Conservation (phyloP, 2,113 vertebrate species). For the Sylvia atricapilla region DNA sequence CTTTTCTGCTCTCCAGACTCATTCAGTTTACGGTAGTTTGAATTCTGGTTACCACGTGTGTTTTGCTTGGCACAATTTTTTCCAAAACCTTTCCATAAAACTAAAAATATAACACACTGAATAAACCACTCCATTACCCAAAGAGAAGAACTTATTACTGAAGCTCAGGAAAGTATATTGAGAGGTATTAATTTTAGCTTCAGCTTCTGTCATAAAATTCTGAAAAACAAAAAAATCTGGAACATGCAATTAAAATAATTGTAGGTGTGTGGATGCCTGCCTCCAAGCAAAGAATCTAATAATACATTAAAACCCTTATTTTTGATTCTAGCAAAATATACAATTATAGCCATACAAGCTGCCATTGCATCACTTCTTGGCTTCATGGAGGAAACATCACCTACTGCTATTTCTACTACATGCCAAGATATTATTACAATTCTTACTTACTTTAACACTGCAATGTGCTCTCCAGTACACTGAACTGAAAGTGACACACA, state of each 20-base stretch:
- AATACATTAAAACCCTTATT: slow-evolving; percentile 85
- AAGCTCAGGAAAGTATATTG: slow-evolving; percentile 21
- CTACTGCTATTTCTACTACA: slow-evolving; percentile 54
- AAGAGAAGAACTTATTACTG: slow-evolving; percentile 40
- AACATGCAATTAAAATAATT: slow-evolving; percentile 86
- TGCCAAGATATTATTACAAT: slow-evolving; percentile 54
- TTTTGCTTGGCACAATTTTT: slow-evolving; percentile 52
- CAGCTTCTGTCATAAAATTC: slow-evolving; percentile 60
- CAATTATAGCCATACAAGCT: slow-evolving; percentile 78
- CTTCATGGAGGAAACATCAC: slow-evolving; percentile 49
- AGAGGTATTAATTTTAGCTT: slow-evolving; percentile 60
- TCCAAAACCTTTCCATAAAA: slow-evolving; percentile 56
- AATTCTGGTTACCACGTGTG: neutral
- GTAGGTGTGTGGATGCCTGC: slow-evolving; percentile 81
- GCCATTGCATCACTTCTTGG: slow-evolving; percentile 52
- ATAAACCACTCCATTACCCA: slow-evolving; percentile 42
- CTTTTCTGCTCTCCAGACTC: slow-evolving; percentile 20
- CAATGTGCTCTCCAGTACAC: slow-evolving; percentile 27
- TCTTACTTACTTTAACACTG: slow-evolving; percentile 70
- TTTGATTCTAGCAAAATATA: slow-evolving; percentile 86
- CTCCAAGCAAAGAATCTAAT: slow-evolving; percentile 79
- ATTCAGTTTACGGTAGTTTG: slow-evolving; percentile 44
- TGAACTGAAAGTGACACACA: slow-evolving; percentile 37
- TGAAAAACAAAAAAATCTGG: slow-evolving; percentile 76
- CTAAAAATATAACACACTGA: slow-evolving; percentile 56